phyloP scores from a whole-genome alignment of 2,797 vertebrate species.

The Toxotes lorentzi region DNA sequence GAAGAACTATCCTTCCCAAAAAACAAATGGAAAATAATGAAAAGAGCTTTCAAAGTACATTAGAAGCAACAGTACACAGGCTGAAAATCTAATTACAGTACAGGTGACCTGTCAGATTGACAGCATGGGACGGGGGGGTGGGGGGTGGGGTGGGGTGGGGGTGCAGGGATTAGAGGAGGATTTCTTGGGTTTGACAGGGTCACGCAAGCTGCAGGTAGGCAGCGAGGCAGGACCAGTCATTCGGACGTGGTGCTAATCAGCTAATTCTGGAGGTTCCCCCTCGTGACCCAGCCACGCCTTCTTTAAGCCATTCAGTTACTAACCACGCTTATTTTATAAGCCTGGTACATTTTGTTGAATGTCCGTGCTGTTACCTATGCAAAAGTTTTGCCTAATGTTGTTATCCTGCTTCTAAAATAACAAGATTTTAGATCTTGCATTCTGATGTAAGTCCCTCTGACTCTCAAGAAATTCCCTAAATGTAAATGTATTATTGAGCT shows the following conservation, averaged over 20 bases:
- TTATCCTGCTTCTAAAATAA: background rate
- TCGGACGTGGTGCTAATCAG: slow-evolving; percentile 64
- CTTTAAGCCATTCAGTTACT: slow-evolving; percentile 22
- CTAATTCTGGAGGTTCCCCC: slow-evolving; percentile 62
- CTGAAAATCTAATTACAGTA: slow-evolving; percentile 68
- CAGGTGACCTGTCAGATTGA: slow-evolving; percentile 73
- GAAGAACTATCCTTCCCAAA: slow-evolving; percentile 30
- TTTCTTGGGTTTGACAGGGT: slow-evolving; percentile 77
- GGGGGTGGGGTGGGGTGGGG: too few species aligned
- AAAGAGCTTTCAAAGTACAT: slow-evolving; percentile 57
- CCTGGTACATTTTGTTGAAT: background rate
- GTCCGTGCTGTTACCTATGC: background rate
- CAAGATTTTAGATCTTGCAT: background rate
- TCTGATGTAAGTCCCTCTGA: slow-evolving; percentile 14
- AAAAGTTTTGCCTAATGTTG: background rate
- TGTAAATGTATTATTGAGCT: slow-evolving; percentile 34
- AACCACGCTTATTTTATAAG: background rate
- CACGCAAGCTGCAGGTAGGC: slow-evolving; percentile 54
- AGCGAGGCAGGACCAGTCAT: slow-evolving; percentile 32
- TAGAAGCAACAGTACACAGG: slow-evolving; percentile 25
- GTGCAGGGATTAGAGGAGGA: slow-evolving; percentile 80
- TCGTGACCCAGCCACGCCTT: slow-evolving; percentile 62
- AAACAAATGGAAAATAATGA: slow-evolving; percentile 40
- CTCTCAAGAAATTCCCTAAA: slow-evolving; percentile 23
- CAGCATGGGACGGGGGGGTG: slow-evolving; percentile 17